These are phyloP conservation scores for Crotophaga sulcirostris DNA, from an alignment of 2,113 vertebrate genomes.

Conservation along the genomic window DNA sequence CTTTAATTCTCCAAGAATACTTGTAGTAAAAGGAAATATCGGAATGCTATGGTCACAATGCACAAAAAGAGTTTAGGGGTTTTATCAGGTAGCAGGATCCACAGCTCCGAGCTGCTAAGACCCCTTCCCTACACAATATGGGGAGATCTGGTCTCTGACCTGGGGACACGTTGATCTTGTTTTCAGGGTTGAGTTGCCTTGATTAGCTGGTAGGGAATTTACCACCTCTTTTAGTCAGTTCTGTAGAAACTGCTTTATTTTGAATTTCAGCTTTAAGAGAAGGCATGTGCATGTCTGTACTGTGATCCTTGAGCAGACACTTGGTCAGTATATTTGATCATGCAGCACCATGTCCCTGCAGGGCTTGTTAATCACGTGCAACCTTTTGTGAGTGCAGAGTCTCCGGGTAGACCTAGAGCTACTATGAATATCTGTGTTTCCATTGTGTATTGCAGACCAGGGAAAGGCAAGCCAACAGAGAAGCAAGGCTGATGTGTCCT, in stretches of 20 bases:
- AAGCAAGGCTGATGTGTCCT: not conserved
- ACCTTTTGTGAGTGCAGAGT: not conserved
- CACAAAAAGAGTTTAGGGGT: not conserved
- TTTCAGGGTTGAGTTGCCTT: not conserved
- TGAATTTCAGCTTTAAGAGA: not conserved
- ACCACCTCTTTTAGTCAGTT: not conserved
- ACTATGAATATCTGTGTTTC: not conserved
- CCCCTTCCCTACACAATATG: not conserved
- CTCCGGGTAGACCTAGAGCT: not conserved
- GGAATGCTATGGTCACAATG: not conserved
- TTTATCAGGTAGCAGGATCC: not conserved
- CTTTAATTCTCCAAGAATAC: not conserved
- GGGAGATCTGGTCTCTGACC: not conserved
- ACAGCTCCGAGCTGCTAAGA: not conserved
- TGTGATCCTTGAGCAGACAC: not conserved
- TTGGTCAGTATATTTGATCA: not conserved
- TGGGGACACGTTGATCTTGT: not conserved
- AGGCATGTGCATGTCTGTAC: not conserved
- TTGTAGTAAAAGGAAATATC: not conserved
- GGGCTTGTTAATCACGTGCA: not conserved
- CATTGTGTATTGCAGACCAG: not conserved
- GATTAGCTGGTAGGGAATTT: not conserved
- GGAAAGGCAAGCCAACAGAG: not conserved
- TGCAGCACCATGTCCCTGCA: not conserved
- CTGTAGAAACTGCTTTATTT: not conserved